Evolutionary conservation across 1,140 invertebrate species (phyloP).

Genomic region (Orchestia grillus): DNA sequence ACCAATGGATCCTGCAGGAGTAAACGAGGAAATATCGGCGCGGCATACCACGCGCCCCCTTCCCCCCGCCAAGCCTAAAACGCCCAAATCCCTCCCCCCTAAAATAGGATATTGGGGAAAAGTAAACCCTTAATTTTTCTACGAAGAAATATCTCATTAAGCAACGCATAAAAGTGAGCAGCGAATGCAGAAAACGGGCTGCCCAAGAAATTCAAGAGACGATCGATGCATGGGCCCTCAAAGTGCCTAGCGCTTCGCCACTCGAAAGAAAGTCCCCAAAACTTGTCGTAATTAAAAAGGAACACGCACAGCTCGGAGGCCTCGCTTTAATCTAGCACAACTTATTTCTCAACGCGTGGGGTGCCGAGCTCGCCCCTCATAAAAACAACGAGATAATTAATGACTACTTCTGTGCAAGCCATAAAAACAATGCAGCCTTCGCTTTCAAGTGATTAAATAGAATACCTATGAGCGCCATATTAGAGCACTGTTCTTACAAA

Average conservation of each 20-base stretch:
- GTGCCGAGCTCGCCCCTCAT: neutral
- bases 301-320: neutral
- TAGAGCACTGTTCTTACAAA: neutral
- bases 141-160: neutral
- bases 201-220: neutral
- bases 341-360: conserved; percentile 11
- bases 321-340: conserved; percentile 15
- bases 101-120: neutral
- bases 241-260: neutral
- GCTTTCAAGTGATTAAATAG: neutral
- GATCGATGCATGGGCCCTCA: neutral
- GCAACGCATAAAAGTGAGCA: neutral
- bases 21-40: neutral
- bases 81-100: neutral
- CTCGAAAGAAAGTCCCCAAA: neutral
- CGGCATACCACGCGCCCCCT: too few relatives aligned
- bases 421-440: neutral
- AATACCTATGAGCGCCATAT: neutral
- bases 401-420: neutral
- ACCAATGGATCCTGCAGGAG: too few relatives aligned
- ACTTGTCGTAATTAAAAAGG: conserved; percentile 2
- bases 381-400: neutral
- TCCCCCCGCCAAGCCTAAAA: neutral
- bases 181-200: neutral
- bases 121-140: neutral